Percentiles rank a stretch among this genome's conserved stretches.
phyloP scores from a whole-genome alignment of 2,797 vertebrate species.

The Benthosema pterotum region DNA sequence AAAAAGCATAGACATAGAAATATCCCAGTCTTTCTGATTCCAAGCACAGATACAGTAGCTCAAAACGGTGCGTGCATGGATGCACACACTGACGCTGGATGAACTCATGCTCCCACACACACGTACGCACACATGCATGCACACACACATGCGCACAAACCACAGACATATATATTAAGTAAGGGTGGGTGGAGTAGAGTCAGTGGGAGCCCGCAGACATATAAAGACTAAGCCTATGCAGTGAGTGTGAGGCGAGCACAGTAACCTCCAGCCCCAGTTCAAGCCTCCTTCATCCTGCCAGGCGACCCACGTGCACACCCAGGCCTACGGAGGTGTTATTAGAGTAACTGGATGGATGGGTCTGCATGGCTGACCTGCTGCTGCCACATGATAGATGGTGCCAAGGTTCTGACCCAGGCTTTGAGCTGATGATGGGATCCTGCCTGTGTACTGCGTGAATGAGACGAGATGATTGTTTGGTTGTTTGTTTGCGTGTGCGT shows the following conservation, averaged over 20 bases:
- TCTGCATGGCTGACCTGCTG: conserved; percentile 16
- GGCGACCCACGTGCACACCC: not conserved
- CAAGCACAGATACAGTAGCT: no score
- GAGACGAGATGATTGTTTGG: not conserved
- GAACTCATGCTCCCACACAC: no score
- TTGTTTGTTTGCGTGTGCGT: not conserved
- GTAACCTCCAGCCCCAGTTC: conserved; percentile 6
- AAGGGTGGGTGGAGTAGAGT: no score
- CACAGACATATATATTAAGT: no score
- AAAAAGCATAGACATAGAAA: not conserved
- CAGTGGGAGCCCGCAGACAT: no score
- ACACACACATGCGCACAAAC: no score
- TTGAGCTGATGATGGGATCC: not conserved
- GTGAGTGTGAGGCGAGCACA: not conserved
- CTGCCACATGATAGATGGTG: conserved; percentile 46
- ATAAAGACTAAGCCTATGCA: no score
- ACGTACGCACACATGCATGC: no score
- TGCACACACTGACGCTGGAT: no score
- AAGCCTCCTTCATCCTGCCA: conserved; percentile 13
- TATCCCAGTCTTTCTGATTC: not conserved
- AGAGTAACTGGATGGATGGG: conserved; percentile 12
- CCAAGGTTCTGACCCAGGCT: conserved; percentile 28
- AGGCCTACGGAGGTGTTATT: conserved; percentile 37
- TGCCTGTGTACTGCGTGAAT: not conserved
- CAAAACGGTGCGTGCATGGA: no score